phyloP scores from a whole-genome alignment of 2,113 vertebrate species.

The rat (Rattus norvegicus) region DNA sequence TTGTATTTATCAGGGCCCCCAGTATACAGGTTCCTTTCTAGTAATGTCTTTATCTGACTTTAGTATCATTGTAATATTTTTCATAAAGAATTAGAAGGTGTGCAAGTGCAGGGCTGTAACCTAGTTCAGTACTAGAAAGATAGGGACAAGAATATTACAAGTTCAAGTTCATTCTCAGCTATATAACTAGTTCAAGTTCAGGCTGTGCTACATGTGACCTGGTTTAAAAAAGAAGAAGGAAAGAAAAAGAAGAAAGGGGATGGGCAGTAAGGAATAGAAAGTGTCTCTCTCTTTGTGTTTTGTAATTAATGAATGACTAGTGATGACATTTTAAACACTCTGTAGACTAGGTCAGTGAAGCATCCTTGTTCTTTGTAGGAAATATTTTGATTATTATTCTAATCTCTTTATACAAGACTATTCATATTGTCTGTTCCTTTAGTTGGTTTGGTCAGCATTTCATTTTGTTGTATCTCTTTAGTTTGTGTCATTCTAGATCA shows the following conservation, averaged over 20 bases:
- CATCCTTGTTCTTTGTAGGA: neutral
- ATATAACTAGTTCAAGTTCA: neutral
- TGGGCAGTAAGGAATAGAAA: neutral
- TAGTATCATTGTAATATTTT: neutral
- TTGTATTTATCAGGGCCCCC: constrained; percentile 27
- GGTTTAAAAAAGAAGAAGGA: neutral
- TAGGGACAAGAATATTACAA: neutral
- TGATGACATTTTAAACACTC: neutral
- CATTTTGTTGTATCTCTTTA: neutral
- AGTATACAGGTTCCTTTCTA: neutral
- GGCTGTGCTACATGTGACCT: neutral
- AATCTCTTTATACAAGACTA: neutral
- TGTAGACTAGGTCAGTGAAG: neutral
- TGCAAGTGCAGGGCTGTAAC: neutral
- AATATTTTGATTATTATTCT: neutral
- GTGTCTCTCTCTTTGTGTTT: neutral
- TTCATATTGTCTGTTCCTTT: constrained; percentile 10
- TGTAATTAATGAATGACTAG: neutral
- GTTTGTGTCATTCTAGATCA: neutral
- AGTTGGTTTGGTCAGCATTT: neutral
- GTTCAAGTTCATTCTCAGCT: neutral
- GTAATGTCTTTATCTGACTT: neutral
- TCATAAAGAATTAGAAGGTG: neutral
- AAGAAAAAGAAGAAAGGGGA: too few relatives aligned
- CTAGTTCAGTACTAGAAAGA: too few relatives aligned